Base-by-base conservation (phyloP, 2,113 vertebrate genomes). In the Ctenomys sociabilis region DNA sequence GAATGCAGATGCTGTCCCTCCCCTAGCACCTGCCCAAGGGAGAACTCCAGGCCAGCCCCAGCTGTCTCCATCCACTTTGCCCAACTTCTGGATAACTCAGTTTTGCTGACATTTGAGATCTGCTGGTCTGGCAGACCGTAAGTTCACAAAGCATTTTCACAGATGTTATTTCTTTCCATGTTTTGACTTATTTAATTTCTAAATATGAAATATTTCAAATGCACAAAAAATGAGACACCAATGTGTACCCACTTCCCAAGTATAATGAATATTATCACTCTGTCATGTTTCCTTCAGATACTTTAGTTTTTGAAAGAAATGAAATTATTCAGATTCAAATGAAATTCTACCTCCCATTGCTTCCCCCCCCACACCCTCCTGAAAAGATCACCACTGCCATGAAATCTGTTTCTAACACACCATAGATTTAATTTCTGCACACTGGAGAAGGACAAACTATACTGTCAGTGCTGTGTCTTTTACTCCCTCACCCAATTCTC, bases 211-310 rank as follows among this genome's bases (percentile, higher is more conserved):
- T 54, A 68, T 77, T 73, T 89, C 61, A 86, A 85, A 45, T 32
- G 9, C 22, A 40, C 10, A 49, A 54, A 90, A 93, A 90, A n/a
- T 5, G 35, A 91, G 81, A 64, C 68, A 30, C 66, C 37, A 66
- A 26, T 57, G 78, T 19, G 40, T 16, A 21, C 52, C 78, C 24
- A 52, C 78, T 82, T 61, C 32, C 77, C 24, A 52, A 52, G 80
- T 45, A 73, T 11, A 64, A 40, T 52, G 28, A 82, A 88, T 35
- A 8, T 85, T 22, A 82, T 49, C 61, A 40, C 59, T 4, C 85
- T 90, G 66, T 86, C 91, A 75, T 26, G 24, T 64, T 94, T 85
- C 63, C 80, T 95, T 86, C 84, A 68, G 35, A 26, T 70, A 73
- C 26, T 86, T 85, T 83, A 64, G 26, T 32, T 91, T 90, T 94